Base-by-base conservation (phyloP, 2,888 invertebrate genomes). In the Clitarchus hookeri region DNA sequence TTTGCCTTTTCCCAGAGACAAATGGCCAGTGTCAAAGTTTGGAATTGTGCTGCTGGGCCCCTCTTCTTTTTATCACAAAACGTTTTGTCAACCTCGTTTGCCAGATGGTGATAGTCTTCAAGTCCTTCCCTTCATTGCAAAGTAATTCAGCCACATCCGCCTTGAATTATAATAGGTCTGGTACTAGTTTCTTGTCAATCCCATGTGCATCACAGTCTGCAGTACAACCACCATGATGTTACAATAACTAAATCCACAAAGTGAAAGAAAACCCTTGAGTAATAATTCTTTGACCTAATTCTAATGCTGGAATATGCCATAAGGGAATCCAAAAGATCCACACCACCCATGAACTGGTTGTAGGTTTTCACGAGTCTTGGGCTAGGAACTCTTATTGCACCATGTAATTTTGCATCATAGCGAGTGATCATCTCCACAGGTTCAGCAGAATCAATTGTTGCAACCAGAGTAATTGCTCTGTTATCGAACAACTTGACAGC, bases 401-500 rank as follows among this genome's bases (percentile, higher is more conserved):
- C 16, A n/a, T n/a, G 65, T 65, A 65, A n/a, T 23, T 65, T 65
- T 65, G 65, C 65, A 23, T 23, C 65, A 65, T 65, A 65, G 65
- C 65, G 65, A n/a, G 65, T 65, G 11, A 65, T 23, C 65, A 26
- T 82, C 6, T 82, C 82, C 23, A 26, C 82, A 26, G 82, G 82
- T 19, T 36, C 82, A 44, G 82, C 82, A 82, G 27, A 82, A 27
- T 36, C 36, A 83, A 85, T 84, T 85, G 85, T 48, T 19, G 84
- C 53, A 48, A 82, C 54, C 25, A 44, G 83, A 27, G 83, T 53
- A 54, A 85, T 53, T 44, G 44, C 83, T 65, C 84, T 85, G 27
- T 85, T 85, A 83, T 85, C 85, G 44, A 85, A 85, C 85, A 84
- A 85, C 82, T 85, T 84, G 54, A 85, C 54, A 27, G 83, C 85